A percentile compares a stretch with the other conserved stretches of the same genome.
Conservation (phyloP, 2,113 vertebrate species). For the Hippoglossus stenolepis region DNA sequence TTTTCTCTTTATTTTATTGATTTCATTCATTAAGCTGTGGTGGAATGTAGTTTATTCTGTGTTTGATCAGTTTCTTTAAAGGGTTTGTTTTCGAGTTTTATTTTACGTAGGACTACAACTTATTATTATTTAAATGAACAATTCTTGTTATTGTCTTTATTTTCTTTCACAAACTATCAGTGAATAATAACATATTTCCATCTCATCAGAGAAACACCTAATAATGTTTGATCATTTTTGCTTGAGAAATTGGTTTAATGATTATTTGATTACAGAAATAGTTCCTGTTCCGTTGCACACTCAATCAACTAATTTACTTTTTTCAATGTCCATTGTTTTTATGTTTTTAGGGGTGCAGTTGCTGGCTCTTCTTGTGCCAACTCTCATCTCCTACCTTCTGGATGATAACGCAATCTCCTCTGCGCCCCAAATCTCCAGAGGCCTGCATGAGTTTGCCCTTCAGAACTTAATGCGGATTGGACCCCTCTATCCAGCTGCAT, state of each 20-base stretch:
- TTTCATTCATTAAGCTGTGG: no score
- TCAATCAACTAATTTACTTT: neutral
- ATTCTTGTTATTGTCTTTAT: neutral
- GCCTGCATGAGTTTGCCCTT: constrained; percentile 96
- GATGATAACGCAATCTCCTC: constrained; percentile 92
- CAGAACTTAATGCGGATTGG: constrained; percentile 98
- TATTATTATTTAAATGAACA: neutral
- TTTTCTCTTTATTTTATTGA: no score
- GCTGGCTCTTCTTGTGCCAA: constrained; percentile 95
- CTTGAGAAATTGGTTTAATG: neutral
- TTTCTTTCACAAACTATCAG: neutral
- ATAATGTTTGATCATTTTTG: neutral
- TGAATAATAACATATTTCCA: neutral
- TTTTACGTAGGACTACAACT: neutral
- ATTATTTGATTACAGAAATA: neutral
- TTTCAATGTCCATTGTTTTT: constrained; percentile 8
- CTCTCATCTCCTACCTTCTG: constrained; percentile 95
- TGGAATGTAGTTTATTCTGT: no score
- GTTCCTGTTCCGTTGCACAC: neutral
- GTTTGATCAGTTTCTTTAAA: no score
- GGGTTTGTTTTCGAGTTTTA: no score
- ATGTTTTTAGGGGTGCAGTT: constrained; percentile 91
- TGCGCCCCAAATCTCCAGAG: constrained; percentile 87
- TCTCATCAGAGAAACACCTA: neutral
- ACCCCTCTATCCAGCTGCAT: constrained; percentile 95